Evolutionary conservation across 2,113 vertebrate genomes (phyloP), one percentile per base, ranked within the genome.

Genomic region (Corythornis madagascariensis): DNA sequence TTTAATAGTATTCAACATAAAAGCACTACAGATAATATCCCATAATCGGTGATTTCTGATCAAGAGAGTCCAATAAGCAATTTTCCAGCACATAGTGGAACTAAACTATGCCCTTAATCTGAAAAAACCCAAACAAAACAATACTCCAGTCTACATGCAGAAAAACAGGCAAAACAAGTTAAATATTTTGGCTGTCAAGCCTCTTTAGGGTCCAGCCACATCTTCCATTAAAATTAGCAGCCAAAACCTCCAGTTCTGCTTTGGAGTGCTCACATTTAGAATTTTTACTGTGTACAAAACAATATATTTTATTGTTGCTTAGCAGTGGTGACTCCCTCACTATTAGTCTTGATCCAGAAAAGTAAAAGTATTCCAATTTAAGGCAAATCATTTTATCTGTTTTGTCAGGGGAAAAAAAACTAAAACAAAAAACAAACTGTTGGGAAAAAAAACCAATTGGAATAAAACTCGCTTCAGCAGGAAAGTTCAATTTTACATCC

Each of bases 1-100:
- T 92, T 95, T 92, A 89, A 86, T 21, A 97, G 90, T 72, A 67
- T 80, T 77, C 81, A 63, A 43, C 66, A 83, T 95, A 86, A 91
- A 92, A 94, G 61, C 81, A 93, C 89, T 93, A 89, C 71, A 92
- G 89, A 84, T 83, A 91, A 92, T 83, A 74, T 71, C 56, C 81
- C 69, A 61, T 83, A 92, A 90, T 93, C 74, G 76, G 60, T 60
- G 59, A 91, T 83, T 93, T 95, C 90, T 93, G 82, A 92, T 88
- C 48, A 87, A 82, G 57, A 95, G 75, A 89, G 69, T 71, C 93
- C 86, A 95, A 93, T 28, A 59, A 70, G 55, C 88, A 92, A 88
- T 92, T 86, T 94, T 82, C 73, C 63, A 82, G 90, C 59, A 77
- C 25, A n/a, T 79, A 69, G 25, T 86, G 70, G 74, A 95, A 84